Base-by-base conservation (phyloP, 1,140 invertebrate genomes). In the Yoshiicerus persimilis region DNA sequence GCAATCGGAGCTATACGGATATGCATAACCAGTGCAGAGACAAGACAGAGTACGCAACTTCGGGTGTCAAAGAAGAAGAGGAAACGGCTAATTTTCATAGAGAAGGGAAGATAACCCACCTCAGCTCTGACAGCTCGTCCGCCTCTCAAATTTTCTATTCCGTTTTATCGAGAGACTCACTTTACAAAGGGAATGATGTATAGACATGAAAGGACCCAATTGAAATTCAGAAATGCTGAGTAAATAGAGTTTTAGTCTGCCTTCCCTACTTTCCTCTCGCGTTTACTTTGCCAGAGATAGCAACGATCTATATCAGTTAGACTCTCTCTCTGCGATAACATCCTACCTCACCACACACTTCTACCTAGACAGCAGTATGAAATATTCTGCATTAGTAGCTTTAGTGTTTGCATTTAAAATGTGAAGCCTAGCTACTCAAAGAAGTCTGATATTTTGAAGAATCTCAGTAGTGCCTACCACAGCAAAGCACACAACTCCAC, bases 191-290 rank as follows among this genome's bases (percentile, higher is more conserved):
- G 32, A 80, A 80, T 80, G 75, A 80, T 80, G 75, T 80, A 80
- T 34, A 80, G 75, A 80, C 75, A 36, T 80, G 32, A 80, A 80
- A 80, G 75, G 25, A 36, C 32, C 75, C 32, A 80, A 80, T 80
- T 80, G 75, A 80, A 80, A 80, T 80, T 80, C 75, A 80, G 75
- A 80, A 80, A 80, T 23, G 75, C 75, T 80, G 75, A 80, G 75
- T 80, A 80, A 80, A 80, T 80, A 80, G 27, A 80, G 27, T 80
- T 80, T 75, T 80, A 36, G 70, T 77, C 30, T 30, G 34, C 20
- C 10, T 30, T 70, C 27, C 30, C 66, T 30, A 4, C 66, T 70
- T 11, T 8, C 62, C 9, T 64, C 62, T 70, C 66, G 25, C 13
- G 11, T 70, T 27, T 30, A 70, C 66, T 70, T 30, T 70, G 25